phyloP scores from a whole-genome alignment of 2,113 vertebrate genomes.

The Percina caprodes region DNA sequence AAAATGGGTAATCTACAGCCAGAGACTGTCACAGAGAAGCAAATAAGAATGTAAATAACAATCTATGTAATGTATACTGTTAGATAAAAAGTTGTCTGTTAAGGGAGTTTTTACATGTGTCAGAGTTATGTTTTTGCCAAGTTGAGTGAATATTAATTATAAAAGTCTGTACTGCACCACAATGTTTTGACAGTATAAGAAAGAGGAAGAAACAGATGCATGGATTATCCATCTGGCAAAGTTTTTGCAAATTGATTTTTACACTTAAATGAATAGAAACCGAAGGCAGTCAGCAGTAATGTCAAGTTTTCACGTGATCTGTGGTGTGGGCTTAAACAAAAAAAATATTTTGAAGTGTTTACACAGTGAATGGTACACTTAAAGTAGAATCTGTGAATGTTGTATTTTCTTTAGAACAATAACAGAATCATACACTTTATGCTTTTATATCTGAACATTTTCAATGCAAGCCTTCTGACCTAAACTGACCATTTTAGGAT shows the following conservation, averaged over 20 bases:
- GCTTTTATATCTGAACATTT: no score
- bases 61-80: neutral
- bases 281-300: neutral
- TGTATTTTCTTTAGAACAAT: neutral
- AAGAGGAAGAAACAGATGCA: neutral
- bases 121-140: neutral
- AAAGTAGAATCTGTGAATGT: neutral
- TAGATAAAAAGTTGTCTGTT: neutral
- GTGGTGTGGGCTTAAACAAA: neutral
- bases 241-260: conserved; percentile 12
- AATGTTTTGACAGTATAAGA: neutral
- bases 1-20: neutral
- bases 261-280: neutral
- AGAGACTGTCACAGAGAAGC: neutral
- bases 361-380: neutral
- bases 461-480: no score
- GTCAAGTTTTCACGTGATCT: neutral
- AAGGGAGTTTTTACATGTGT: neutral
- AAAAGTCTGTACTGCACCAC: neutral
- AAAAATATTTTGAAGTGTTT: no score
- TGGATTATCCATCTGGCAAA: neutral
- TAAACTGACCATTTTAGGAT: neutral
- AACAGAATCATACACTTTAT: neutral
- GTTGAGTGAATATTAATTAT: neutral
- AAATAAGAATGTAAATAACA: neutral